Percentiles rank a stretch among this genome's conserved stretches.
Evolutionary conservation across 2,113 vertebrate species (phyloP).

Genomic region (Gadus chalcogrammus): DNA sequence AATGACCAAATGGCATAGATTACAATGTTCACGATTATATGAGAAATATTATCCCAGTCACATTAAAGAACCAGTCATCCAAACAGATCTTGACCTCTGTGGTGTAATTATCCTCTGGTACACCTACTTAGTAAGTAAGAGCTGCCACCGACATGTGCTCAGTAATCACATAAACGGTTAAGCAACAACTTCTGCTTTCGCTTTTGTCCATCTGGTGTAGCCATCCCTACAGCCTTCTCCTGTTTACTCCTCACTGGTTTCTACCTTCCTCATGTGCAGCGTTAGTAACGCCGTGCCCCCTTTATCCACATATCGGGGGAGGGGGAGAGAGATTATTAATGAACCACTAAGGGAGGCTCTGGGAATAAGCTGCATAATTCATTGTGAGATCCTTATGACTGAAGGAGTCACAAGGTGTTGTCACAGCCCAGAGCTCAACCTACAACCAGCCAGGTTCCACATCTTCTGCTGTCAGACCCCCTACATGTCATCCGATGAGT

Average conservation of each 20-base stretch:
- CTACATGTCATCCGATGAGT: constrained; percentile 16
- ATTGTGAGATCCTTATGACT: constrained; percentile 36
- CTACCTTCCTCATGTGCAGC: not conserved
- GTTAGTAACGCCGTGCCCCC: not conserved
- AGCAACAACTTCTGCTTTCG: too few species aligned
- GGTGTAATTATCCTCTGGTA: too few species aligned
- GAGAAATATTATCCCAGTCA: too few species aligned
- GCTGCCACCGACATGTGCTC: too few species aligned
- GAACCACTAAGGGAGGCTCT: constrained; percentile 34
- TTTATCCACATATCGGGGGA: not conserved
- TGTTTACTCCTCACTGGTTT: constrained; percentile 3
- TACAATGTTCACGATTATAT: too few species aligned
- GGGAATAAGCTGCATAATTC: constrained; percentile 53
- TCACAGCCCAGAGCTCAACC: constrained; percentile 20
- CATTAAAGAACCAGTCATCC: too few species aligned
- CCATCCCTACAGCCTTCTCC: too few species aligned
- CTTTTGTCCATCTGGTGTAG: too few species aligned
- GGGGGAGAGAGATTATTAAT: constrained; percentile 25
- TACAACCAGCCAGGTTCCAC: constrained; percentile 7
- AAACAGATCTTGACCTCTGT: too few species aligned
- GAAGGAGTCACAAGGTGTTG: constrained; percentile 35
- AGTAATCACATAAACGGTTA: too few species aligned
- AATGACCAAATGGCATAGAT: too few species aligned
- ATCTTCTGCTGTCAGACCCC: constrained; percentile 24
- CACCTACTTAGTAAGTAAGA: too few species aligned